Base-by-base conservation (phyloP, 2,113 vertebrate genomes). In the Phocoena phocoena region DNA sequence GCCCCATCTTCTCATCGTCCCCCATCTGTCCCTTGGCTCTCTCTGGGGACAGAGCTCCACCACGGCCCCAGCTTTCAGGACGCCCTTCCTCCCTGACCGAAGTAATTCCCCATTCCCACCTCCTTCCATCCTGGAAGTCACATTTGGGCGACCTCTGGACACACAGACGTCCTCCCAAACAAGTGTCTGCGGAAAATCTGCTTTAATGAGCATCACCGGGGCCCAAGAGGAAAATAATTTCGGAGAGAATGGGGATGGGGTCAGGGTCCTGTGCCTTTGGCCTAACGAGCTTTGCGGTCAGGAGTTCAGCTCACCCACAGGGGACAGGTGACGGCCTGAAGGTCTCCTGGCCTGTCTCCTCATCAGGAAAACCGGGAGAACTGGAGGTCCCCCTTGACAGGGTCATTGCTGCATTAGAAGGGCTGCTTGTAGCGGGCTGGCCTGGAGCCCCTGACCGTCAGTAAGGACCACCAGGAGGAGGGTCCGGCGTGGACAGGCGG, bases 401-500 rank as follows among this genome's bases (percentile, higher is more conserved):
- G 12, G 53, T 13, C 12, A 10, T 41, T 25, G 53, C 36, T 17
- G 20, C 28, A 20, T 28, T 33, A 71, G 62, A 12, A 58, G 13
- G 21, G 53, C 53, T 36, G 53, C 21, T 13, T 53, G 36, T 9
- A 14, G 28, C 6, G 0, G 55, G 38, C 38, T 62, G 28, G 53
- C 25, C 26, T 2, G 1, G 26, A 33, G 50, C 55, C 38, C 21
- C 71, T 13, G 8, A 1, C 13, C 55, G 2, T 62, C 70, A 41
- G 18, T 62, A 44, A 62, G 36, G 20, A 60, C 20, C 38, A 18
- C 13, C 38, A 21, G 2, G 47, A 25, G 50, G 4, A 53, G 1
- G 14, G 14, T 17, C 28, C 10, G 15, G 5, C 9, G 1, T 50
- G 47, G 47, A 53, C 1, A 62, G 10, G 31, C 15, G 0, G 55